Conservation (phyloP, 1,140 invertebrate genomes). For the Anastrepha ludens region DNA sequence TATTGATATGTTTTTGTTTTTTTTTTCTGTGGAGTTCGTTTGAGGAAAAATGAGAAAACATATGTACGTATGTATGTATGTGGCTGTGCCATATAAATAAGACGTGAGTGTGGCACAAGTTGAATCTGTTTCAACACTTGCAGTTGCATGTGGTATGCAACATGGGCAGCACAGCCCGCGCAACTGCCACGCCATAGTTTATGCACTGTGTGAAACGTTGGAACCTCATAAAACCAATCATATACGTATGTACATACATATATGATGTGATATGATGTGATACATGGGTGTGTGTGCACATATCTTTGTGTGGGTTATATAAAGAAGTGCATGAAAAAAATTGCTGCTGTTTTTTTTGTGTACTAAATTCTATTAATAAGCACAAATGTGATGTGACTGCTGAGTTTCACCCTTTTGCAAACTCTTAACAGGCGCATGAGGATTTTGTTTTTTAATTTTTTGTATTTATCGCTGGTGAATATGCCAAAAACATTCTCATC, state of each 20-base stretch:
- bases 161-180: neutral
- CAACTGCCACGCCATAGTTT: slow-evolving; percentile 15
- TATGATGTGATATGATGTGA: neutral
- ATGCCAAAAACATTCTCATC: slow-evolving; percentile 24
- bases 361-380: slow-evolving; percentile 48
- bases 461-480: slow-evolving; percentile 25
- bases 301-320: slow-evolving; percentile 26
- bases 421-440: neutral
- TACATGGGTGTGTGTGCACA: neutral
- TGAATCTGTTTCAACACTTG: neutral
- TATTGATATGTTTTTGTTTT: neutral
- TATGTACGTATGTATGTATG: neutral
- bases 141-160: neutral
- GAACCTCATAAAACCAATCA: neutral
- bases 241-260: neutral
- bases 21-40: neutral
- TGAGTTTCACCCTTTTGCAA: slow-evolving; percentile 20
- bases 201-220: slow-evolving; percentile 23
- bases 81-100: neutral
- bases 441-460: neutral
- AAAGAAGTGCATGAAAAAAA: slow-evolving; percentile 38
- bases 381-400: slow-evolving; percentile 27
- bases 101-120: neutral
- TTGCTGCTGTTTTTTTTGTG: neutral
- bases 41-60: neutral